Percentiles rank a stretch among this genome's conserved stretches.
phyloP scores from a whole-genome alignment of 2,797 vertebrate species.

The Paedocypris micromegethes region DNA sequence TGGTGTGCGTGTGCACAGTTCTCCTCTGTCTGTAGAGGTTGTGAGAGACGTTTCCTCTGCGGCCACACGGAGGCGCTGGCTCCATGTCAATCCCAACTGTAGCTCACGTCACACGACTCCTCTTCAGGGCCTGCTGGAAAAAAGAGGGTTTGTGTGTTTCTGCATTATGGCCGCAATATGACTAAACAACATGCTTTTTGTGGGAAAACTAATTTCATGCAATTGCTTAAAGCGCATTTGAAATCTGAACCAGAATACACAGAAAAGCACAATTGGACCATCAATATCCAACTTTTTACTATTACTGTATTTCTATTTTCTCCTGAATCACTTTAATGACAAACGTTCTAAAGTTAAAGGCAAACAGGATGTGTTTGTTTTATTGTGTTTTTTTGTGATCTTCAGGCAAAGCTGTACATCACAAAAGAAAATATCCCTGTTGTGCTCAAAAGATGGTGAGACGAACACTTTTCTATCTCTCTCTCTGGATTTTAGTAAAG shows the following conservation, averaged over 20 bases:
- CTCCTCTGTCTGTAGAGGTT: slow-evolving; percentile 64
- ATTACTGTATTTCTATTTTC: no score
- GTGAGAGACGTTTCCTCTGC: slow-evolving; percentile 58
- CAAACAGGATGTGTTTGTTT: no score
- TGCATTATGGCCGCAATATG: not conserved
- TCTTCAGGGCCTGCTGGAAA: slow-evolving; percentile 77
- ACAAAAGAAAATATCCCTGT: slow-evolving; percentile 76
- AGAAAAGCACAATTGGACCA: no score
- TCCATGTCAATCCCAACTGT: slow-evolving; percentile 79
- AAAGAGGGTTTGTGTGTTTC: slow-evolving; percentile 59
- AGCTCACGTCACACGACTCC: slow-evolving; percentile 68
- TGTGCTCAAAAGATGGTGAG: slow-evolving; percentile 82
- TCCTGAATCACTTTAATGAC: no score
- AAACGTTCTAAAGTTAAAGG: no score
- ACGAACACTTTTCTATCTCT: not conserved
- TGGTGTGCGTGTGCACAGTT: slow-evolving; percentile 53
- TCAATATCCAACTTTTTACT: no score
- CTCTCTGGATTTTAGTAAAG: no score
- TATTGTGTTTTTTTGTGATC: not conserved
- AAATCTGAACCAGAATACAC: no score
- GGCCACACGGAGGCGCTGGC: slow-evolving; percentile 69
- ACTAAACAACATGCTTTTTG: no score
- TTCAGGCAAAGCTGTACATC: slow-evolving; percentile 79
- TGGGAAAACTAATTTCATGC: no score
- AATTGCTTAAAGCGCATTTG: no score